These are phyloP conservation scores for Rynchops niger DNA, from an alignment of 2,113 vertebrate genomes.

Conservation along the genomic window DNA sequence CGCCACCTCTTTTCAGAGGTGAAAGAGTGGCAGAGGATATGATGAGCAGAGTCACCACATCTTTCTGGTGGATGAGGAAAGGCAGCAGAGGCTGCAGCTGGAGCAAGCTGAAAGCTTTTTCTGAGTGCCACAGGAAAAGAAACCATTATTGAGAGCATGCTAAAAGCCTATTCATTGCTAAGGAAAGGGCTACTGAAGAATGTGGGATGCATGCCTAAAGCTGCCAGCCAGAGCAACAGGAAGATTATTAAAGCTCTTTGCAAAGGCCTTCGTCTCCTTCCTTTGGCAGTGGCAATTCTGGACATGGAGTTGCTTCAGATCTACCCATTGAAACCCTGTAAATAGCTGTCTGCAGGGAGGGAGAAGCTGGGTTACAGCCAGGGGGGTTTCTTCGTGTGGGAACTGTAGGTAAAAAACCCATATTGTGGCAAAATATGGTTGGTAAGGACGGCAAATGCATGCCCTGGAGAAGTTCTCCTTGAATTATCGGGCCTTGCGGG, in stretches of 20 bases:
- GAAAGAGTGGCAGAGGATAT: neutral
- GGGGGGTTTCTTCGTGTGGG: neutral
- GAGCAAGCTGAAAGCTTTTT: constrained; percentile 44
- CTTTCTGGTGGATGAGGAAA: neutral
- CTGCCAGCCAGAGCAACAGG: neutral
- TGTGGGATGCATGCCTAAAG: constrained; percentile 29
- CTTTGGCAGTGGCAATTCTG: constrained; percentile 11
- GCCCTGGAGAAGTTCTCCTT: neutral
- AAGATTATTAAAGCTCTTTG: constrained; percentile 30
- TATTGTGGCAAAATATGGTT: neutral
- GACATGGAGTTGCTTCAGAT: neutral
- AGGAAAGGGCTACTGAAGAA: constrained; percentile 60
- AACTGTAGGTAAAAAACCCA: neutral
- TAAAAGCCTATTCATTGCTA: constrained; percentile 68
- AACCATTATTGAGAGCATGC: neutral
- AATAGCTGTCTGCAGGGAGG: constrained; percentile 20
- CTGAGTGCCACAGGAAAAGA: constrained; percentile 40
- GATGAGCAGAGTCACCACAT: neutral
- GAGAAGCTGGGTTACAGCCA: neutral
- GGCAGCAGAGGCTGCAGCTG: neutral
- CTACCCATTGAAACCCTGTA: constrained; percentile 14
- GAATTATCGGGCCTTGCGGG: neutral
- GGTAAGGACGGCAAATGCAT: neutral
- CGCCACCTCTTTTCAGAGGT: neutral
- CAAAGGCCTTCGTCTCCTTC: neutral